A percentile compares a stretch with the other conserved stretches of the same genome.
phyloP scores from a whole-genome alignment of 2,888 invertebrate genomes.

The Branchipolynoe longqiensis region DNA sequence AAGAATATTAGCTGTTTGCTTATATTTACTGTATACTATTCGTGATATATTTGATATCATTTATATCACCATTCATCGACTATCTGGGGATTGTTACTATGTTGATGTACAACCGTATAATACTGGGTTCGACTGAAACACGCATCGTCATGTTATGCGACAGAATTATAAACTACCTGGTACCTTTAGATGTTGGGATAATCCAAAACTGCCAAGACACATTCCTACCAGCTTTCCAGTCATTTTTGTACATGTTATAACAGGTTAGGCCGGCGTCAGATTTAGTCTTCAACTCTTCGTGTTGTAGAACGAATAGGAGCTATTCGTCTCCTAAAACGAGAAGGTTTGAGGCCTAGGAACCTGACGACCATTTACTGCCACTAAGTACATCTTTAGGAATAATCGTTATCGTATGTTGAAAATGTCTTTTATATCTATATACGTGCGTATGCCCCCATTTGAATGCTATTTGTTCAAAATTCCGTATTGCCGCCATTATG shows the following conservation, averaged over 20 bases:
- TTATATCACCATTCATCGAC: constrained; percentile 40
- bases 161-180: constrained; percentile 33
- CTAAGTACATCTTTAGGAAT: neutral
- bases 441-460: neutral
- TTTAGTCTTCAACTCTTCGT: constrained; percentile 47
- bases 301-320: neutral
- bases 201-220: constrained; percentile 50
- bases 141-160: neutral
- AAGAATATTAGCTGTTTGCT: constrained; percentile 1
- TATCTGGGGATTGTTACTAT: neutral
- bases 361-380: neutral
- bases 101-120: neutral
- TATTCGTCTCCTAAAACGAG: neutral
- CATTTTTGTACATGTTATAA: constrained; percentile 40
- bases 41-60: constrained; percentile 36
- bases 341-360: constrained; percentile 18
- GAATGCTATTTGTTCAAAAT: constrained; percentile 37
- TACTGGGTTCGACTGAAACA: neutral
- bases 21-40: constrained; percentile 38
- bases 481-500: neutral
- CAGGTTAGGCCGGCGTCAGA: constrained; percentile 1
- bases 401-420: neutral
- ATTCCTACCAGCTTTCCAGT: constrained; percentile 29
- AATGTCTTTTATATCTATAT: neutral
- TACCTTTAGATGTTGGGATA: constrained; percentile 23